phyloP scores from a whole-genome alignment of 2,888 invertebrate species.

The Himalopsyche kuldschensis region DNA sequence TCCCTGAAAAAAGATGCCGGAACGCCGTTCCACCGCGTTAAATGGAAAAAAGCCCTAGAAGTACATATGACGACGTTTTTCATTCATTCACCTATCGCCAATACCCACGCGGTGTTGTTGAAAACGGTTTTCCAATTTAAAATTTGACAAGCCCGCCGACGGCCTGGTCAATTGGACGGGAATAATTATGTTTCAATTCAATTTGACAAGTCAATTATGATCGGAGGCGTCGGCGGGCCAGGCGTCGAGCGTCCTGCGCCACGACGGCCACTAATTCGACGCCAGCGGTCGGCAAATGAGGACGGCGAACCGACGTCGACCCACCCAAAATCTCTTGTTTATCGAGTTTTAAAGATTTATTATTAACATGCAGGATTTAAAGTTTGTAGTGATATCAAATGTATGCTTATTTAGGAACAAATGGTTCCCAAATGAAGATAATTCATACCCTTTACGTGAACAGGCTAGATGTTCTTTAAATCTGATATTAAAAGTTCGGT shows the following conservation, averaged over 20 bases:
- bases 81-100: background rate
- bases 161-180: slow-evolving; percentile 15
- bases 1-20: too few relatives aligned
- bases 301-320: background rate
- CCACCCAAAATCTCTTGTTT: background rate
- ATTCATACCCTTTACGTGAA: too few relatives aligned
- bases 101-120: background rate
- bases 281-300: background rate
- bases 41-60: too few relatives aligned
- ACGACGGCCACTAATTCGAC: background rate
- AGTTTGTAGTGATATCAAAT: too few relatives aligned
- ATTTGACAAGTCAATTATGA: slow-evolving; percentile 9
- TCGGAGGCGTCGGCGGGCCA: background rate
- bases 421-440: too few relatives aligned
- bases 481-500: too few relatives aligned
- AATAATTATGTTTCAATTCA: slow-evolving; percentile 6
- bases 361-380: too few relatives aligned
- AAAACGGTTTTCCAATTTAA: slow-evolving; percentile 12
- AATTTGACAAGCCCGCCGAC: slow-evolving; percentile 9
- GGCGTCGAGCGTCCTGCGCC: background rate
- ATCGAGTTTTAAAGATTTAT: too few relatives aligned
- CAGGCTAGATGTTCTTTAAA: too few relatives aligned
- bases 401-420: too few relatives aligned
- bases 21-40: too few relatives aligned
- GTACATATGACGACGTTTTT: background rate